Conservation (phyloP, 2,797 vertebrate genomes). For the Mus minutoides region DNA sequence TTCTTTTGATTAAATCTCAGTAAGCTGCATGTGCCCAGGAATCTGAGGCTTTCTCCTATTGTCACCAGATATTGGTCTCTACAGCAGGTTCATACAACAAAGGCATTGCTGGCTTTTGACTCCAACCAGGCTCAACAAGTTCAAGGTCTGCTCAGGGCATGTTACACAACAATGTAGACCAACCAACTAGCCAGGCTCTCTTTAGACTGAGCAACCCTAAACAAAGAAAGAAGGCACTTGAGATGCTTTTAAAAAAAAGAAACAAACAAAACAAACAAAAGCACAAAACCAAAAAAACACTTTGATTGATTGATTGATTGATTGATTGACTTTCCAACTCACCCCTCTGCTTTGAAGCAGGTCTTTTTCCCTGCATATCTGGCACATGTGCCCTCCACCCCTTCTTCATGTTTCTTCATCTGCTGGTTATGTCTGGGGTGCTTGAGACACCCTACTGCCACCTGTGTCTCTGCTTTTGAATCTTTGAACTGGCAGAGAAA, state of each 20-base stretch:
- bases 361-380: background rate
- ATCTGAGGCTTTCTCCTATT: background rate
- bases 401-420: background rate
- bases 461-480: too few relatives aligned
- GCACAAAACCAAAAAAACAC: too few relatives aligned
- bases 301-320: too few relatives aligned
- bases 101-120: background rate
- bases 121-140: background rate
- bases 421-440: background rate
- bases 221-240: background rate
- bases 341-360: background rate
- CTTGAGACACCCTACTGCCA: background rate
- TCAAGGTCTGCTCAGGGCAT: background rate
- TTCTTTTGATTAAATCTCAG: background rate
- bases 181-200: background rate
- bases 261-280: too few relatives aligned
- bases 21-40: background rate
- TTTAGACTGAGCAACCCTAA: background rate
- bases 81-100: background rate
- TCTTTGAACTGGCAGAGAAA: background rate
- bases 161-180: background rate
- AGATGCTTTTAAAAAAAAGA: background rate
- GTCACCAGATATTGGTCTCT: background rate
- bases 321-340: background rate
- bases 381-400: background rate